These are phyloP conservation scores for Eudyptes chrysolophus DNA, from an alignment of 2,113 vertebrate species.

Conservation along the genomic window DNA sequence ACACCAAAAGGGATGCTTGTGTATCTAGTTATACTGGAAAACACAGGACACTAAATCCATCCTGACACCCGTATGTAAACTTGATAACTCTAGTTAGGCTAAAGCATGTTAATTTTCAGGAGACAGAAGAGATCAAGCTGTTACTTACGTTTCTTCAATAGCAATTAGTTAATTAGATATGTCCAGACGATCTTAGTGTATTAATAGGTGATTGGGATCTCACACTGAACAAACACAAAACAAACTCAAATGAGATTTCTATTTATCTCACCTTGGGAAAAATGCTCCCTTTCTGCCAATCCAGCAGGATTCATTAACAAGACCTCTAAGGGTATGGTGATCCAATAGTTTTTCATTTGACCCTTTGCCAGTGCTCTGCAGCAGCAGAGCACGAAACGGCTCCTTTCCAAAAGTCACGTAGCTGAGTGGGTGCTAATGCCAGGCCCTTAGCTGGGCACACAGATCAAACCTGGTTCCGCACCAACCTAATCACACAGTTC, in stretches of 20 bases:
- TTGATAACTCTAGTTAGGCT: not conserved
- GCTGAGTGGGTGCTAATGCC: not conserved
- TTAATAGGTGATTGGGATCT: not conserved
- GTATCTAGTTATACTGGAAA: not conserved
- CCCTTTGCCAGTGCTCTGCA: not conserved
- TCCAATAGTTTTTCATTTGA: not conserved
- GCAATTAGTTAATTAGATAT: not conserved
- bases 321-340: not conserved
- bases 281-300: not conserved
- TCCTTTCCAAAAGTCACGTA: not conserved
- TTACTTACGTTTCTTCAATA: not conserved
- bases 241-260: not conserved
- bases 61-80: not conserved
- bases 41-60: not conserved
- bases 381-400: not conserved
- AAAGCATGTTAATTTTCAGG: not conserved
- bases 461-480: not conserved
- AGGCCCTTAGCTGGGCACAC: not conserved
- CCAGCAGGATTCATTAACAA: not conserved
- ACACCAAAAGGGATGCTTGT: not conserved
- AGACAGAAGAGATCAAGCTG: not conserved
- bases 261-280: not conserved
- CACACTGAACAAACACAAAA: not conserved
- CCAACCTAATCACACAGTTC: not conserved
- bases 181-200: not conserved